phyloP scores from a whole-genome alignment of 1,140 invertebrate species.

The Pissodes strobi region DNA sequence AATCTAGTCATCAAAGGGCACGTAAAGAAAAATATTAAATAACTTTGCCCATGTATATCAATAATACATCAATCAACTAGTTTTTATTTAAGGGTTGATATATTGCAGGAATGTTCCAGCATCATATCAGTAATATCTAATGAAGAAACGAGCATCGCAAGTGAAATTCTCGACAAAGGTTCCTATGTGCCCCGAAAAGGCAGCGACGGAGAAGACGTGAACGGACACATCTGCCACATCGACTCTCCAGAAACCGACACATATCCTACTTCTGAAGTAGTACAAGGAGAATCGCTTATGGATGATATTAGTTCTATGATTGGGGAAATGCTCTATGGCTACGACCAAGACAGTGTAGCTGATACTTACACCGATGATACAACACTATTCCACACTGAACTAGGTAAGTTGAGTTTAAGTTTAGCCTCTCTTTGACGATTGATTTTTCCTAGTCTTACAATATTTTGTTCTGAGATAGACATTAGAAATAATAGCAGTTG shows the following conservation, averaged over 20 bases:
- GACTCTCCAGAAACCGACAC: conserved; percentile 82
- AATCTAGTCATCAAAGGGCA: too few species aligned
- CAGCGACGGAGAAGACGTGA: conserved; percentile 59
- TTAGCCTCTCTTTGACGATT: too few species aligned
- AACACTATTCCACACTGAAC: conserved; percentile 65
- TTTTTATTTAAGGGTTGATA: too few species aligned
- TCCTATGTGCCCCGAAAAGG: conserved; percentile 55
- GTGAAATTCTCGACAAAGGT: conserved; percentile 65
- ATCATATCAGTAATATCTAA: conserved; percentile 69
- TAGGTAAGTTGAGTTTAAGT: too few species aligned
- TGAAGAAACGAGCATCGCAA: conserved; percentile 69
- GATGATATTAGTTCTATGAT: conserved; percentile 77
- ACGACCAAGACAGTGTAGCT: conserved; percentile 64
- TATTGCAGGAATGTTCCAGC: conserved; percentile 56
- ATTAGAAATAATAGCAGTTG: too few species aligned
- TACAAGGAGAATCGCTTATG: conserved; percentile 74
- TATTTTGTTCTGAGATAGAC: too few species aligned
- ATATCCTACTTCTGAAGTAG: conserved; percentile 65
- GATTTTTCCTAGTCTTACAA: too few species aligned
- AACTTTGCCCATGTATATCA: too few species aligned
- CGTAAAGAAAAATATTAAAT: too few species aligned
- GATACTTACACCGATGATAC: conserved; percentile 70
- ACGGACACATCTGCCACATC: conserved; percentile 72
- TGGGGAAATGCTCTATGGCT: conserved; percentile 63
- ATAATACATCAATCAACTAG: too few species aligned